Evolutionary conservation across 2,888 invertebrate species (phyloP).

Genomic region (Clostera curtula): DNA sequence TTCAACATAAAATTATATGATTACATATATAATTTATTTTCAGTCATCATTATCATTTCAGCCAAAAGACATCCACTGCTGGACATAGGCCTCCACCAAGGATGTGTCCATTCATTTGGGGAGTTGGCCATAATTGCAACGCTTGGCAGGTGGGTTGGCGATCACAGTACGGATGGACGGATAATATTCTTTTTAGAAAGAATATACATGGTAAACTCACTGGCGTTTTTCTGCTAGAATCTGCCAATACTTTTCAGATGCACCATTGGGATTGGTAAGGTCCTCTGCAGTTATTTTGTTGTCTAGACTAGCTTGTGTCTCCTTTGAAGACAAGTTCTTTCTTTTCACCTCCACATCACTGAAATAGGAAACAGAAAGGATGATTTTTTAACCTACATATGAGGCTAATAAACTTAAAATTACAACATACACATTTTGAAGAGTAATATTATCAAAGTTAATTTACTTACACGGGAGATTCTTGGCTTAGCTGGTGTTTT

Average conservation of each 20-base stretch:
- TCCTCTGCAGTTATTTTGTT: constrained; percentile 78
- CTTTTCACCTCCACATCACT: constrained; percentile 61
- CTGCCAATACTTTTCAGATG: constrained; percentile 86
- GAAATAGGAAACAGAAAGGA: constrained; percentile 13
- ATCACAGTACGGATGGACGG: too few species aligned
- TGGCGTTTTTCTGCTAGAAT: constrained; percentile 82
- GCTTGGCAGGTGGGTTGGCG: too few species aligned
- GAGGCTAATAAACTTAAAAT: too few species aligned
- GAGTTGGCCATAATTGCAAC: too few species aligned
- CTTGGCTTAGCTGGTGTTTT: constrained; percentile 68
- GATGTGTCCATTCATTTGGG: too few species aligned
- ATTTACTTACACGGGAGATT: constrained; percentile 64
- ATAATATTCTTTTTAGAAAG: too few species aligned
- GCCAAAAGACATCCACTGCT: too few species aligned
- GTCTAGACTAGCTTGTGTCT: constrained; percentile 76
- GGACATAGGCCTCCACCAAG: too few species aligned
- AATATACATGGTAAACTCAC: constrained; percentile 35
- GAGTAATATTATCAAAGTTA: too few species aligned
- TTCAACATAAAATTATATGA: background rate
- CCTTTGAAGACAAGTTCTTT: constrained; percentile 72
- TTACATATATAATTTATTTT: background rate
- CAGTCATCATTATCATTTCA: too few species aligned
- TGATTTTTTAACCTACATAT: too few species aligned
- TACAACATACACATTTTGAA: too few species aligned
- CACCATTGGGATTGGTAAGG: constrained; percentile 79